phyloP scores from a whole-genome alignment of 2,888 invertebrate genomes.

The Balanococcus diminutus region DNA sequence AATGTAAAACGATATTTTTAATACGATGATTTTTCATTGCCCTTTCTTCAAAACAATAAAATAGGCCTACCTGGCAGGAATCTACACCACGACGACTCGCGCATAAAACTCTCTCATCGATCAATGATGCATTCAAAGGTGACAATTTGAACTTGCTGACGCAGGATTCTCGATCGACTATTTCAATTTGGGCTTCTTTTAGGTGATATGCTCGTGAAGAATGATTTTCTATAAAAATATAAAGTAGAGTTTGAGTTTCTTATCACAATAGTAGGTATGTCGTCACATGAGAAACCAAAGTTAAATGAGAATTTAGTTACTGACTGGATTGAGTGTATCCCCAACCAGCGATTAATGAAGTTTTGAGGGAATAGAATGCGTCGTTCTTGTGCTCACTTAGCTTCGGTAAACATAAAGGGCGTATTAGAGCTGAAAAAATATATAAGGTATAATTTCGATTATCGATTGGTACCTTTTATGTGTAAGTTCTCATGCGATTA shows the following conservation, averaged over 20 bases:
- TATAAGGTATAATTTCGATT: too few species aligned
- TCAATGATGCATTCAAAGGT: constrained; percentile 60
- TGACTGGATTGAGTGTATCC: not conserved
- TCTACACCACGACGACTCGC: constrained; percentile 75
- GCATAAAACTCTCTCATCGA: constrained; percentile 72
- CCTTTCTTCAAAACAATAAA: too few species aligned
- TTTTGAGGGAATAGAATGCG: not conserved
- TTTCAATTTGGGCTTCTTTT: constrained; percentile 74
- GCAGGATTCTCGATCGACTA: constrained; percentile 71
- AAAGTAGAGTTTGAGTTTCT: too few species aligned
- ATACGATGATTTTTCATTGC: too few species aligned
- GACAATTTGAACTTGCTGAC: constrained; percentile 62
- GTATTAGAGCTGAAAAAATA: not conserved
- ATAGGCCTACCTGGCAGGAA: constrained; percentile 69
- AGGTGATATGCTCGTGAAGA: too few species aligned
- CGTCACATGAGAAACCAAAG: too few species aligned
- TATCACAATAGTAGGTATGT: too few species aligned
- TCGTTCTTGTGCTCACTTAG: not conserved
- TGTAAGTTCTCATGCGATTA: too few species aligned
- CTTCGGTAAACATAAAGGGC: not conserved
- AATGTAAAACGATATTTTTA: too few species aligned
- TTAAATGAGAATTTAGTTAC: not conserved
- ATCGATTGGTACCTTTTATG: too few species aligned
- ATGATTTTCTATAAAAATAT: too few species aligned
- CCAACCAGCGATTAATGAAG: not conserved